Base-by-base conservation (phyloP, 2,888 invertebrate genomes). In the Blera fallax region DNA sequence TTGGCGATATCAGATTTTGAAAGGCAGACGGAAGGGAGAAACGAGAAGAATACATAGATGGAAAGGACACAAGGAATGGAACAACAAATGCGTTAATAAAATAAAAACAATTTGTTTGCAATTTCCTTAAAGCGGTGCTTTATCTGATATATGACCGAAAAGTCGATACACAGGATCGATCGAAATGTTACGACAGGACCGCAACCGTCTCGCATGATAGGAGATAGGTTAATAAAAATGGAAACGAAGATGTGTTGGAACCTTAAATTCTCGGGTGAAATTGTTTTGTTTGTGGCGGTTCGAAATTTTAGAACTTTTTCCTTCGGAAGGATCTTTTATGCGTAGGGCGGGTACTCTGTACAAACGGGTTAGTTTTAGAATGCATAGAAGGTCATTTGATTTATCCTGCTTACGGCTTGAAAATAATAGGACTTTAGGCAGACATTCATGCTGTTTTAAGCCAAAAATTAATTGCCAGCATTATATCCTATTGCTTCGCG, bases 71-170 rank as follows among this genome's bases (percentile, higher is more conserved):
- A 10, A 16, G 14, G 18, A 40, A 34, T 3, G 37, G 37, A 18
- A 62, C 37, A 69, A 32, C 32, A 69, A 77, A 77, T 69, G 67
- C 69, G 78, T 78, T 78, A 69, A 78, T 70, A 78, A 78, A 78
- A 78, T 78, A 78, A 69, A 78, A 78, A 70, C 78, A 78, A 78
- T 78, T 78, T 78, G 78, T 62, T 78, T 62, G 69, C 78, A 69
- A 78, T 78, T 78, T 78, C 78, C 78, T 78, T 62, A 78, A 52
- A 78, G 78, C 62, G 78, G 69, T 78, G 32, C 62, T 69, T 78
- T 62, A 43, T 43, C 60, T 78, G 78, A 78, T 78, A 78, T 69
- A 78, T 54, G 52, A 54, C 24, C 50, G 16, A 54, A 50, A 50
- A 62, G 52, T 43, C 50, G 45, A 43, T 52, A 37, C 16, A 29